Base-by-base conservation (phyloP, 2,888 invertebrate genomes). In the Leucophora obtusa region DNA sequence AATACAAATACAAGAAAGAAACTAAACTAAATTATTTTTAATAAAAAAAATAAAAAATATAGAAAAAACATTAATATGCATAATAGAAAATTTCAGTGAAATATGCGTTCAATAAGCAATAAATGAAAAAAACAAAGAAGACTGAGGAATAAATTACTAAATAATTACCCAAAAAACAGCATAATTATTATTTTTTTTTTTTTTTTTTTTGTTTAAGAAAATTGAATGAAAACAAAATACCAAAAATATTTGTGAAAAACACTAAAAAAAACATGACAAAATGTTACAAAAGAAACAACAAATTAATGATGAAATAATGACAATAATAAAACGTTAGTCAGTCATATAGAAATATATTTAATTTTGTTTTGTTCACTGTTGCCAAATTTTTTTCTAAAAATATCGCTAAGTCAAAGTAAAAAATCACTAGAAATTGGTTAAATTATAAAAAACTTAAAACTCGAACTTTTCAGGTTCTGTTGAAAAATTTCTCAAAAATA, bases 281-380 rank as follows among this genome's bases (percentile, higher is more conserved):
- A 17, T 60, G 18, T 79, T 68, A 79, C 56, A 54, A 62, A 73
- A 79, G 69, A 62, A 79, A 53, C 53, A 66, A 54, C 63, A 54
- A 79, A 51, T 74, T 65, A 75, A 71, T 79, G 75, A 79, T 75
- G 66, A 79, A 79, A 79, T 71, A 79, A 56, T 71, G 70, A 66
- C 74, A 70, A 62, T 43, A 70, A 38, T 38, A 51, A 38, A 66
- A 18, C 58, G 33, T 58, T 73, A 54, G 11, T 56, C 62, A 72
- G 62, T 47, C 70, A 53, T 43, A 43, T 24, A 60, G 60, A 71
- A 71, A 63, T 18, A 43, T 38, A 10, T 56, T 15, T 15, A 15
- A 9, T 15, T 59, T 4, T 17, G 6, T 38, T 35, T 2, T 15
- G 2, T n/a, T n/a, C n/a, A n/a, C n/a, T n/a, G n/a, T n/a, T n/a